These are phyloP conservation scores for Gymnocypris eckloni DNA, from an alignment of 2,797 vertebrate species.

Conservation along the genomic window DNA sequence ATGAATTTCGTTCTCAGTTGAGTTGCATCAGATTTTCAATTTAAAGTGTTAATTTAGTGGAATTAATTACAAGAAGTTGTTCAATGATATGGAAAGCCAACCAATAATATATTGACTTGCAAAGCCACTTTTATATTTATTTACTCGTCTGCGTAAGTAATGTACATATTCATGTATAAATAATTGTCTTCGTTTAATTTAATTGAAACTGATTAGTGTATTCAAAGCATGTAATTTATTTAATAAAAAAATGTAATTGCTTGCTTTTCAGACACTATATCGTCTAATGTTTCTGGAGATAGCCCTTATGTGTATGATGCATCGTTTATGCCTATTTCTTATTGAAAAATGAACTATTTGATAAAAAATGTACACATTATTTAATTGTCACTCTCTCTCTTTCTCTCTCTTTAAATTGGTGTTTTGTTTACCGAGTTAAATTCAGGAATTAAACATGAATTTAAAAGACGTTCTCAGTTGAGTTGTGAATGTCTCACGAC, in stretches of 20 bases:
- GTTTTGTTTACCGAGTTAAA: not conserved
- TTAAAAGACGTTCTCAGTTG: not conserved
- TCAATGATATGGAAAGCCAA: not conserved
- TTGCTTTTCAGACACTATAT: not conserved
- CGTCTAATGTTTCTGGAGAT: not conserved
- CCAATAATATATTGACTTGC: too few species aligned
- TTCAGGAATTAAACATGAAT: not conserved
- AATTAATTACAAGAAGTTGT: not conserved
- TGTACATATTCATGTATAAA: not conserved
- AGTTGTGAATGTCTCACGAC: not conserved
- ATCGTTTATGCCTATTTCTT: not conserved
- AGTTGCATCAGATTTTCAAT: not conserved
- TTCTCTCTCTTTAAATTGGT: not conserved
- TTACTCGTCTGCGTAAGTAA: not conserved
- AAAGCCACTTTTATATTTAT: not conserved
- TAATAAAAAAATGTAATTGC: not conserved
- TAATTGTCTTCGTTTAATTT: not conserved
- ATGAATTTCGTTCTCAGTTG: not conserved
- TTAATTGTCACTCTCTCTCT: not conserved
- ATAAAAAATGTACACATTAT: not conserved
- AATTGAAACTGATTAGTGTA: not conserved
- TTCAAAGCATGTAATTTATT: not conserved
- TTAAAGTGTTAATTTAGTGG: not conserved
- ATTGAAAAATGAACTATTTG: not conserved
- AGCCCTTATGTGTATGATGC: not conserved